These are phyloP conservation scores for Novumbra hubbsi DNA, from an alignment of 2,797 vertebrate species.

Conservation along the genomic window DNA sequence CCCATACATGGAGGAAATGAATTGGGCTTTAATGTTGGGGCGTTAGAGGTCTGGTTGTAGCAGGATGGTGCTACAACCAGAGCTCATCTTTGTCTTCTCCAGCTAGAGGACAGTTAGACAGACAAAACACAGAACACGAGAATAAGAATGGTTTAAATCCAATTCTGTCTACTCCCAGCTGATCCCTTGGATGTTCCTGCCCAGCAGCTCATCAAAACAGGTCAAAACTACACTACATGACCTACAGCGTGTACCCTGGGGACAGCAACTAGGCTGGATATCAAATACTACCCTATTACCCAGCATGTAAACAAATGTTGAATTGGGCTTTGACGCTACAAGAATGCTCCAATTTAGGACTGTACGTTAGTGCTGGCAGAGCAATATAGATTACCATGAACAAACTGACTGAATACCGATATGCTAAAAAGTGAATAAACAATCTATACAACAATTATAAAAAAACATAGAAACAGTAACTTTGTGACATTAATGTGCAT, in stretches of 20 bases:
- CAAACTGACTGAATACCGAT: no score
- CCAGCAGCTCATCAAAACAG: background rate
- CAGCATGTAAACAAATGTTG: background rate
- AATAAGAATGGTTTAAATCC: background rate
- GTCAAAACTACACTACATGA: background rate
- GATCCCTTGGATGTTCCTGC: no score
- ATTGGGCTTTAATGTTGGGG: conserved; percentile 12
- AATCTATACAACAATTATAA: no score
- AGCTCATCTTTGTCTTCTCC: background rate
- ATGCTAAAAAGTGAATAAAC: no score
- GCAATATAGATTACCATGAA: no score
- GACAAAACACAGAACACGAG: background rate
- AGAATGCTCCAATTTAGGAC: no score
- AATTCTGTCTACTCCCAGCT: background rate
- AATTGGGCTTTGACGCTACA: no score
- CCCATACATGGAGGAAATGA: conserved; percentile 25
- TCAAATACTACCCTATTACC: background rate
- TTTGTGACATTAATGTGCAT: no score
- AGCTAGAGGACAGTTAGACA: conserved; percentile 5
- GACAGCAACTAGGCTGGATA: background rate
- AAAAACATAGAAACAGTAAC: no score
- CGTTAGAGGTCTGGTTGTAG: background rate
- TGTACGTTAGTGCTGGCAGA: no score
- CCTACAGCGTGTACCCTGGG: background rate
- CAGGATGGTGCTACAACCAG: conserved; percentile 1